Percentiles rank a stretch among this genome's conserved stretches.
phyloP scores from a whole-genome alignment of 2,797 vertebrate species.

The Acridotheres tristis region DNA sequence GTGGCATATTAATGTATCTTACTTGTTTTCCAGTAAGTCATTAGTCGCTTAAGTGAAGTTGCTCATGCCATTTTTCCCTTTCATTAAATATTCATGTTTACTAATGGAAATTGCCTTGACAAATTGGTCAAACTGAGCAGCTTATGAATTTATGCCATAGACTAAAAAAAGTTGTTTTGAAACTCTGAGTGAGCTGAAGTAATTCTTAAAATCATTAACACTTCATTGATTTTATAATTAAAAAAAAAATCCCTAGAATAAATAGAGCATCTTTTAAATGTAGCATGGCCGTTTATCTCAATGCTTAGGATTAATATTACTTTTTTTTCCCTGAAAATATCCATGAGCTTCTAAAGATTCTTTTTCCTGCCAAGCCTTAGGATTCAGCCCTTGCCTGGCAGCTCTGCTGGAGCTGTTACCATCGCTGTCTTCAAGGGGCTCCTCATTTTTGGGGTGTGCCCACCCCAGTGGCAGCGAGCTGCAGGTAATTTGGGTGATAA shows the following conservation, averaged over 20 bases:
- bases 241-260: slow-evolving; percentile 66
- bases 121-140: slow-evolving; percentile 76
- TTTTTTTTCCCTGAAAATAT: background rate
- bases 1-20: slow-evolving; percentile 30
- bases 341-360: background rate
- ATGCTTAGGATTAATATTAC: background rate
- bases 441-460: background rate
- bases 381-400: background rate
- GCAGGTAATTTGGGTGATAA: background rate
- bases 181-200: slow-evolving; percentile 62
- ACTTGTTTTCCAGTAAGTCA: slow-evolving; percentile 76
- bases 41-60: slow-evolving; percentile 71
- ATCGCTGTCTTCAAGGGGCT: background rate
- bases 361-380: background rate
- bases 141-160: slow-evolving; percentile 68
- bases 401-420: background rate
- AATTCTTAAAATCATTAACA: slow-evolving; percentile 75
- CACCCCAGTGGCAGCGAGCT: background rate
- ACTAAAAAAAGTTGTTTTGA: slow-evolving; percentile 66
- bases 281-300: slow-evolving; percentile 39
- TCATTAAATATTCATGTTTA: slow-evolving; percentile 82
- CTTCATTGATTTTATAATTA: slow-evolving; percentile 77
- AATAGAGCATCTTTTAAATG: slow-evolving; percentile 63
- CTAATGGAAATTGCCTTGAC: slow-evolving; percentile 79
- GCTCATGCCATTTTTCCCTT: slow-evolving; percentile 71